Evolutionary conservation across 2,113 vertebrate species (phyloP).

Genomic region (Reinhardtius hippoglossoides): DNA sequence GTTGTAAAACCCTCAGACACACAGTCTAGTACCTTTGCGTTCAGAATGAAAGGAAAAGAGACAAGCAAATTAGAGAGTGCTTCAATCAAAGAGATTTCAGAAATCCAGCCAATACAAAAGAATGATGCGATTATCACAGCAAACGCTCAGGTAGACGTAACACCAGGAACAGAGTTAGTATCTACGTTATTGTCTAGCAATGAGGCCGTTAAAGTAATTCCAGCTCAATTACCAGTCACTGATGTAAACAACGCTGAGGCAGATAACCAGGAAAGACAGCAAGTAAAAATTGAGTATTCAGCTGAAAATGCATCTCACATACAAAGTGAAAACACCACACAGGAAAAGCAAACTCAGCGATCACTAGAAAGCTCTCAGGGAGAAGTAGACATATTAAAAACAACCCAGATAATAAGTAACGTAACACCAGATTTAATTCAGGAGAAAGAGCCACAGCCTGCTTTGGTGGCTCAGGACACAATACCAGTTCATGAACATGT

Average conservation of each 20-base stretch:
- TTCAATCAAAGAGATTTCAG: slow-evolving; percentile 24
- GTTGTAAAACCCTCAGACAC: not conserved
- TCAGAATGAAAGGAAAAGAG: slow-evolving; percentile 13
- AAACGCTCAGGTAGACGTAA: not conserved
- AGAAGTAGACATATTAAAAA: not conserved
- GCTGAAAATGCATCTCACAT: not conserved
- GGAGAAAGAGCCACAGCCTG: slow-evolving; percentile 18
- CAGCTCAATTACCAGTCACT: not conserved
- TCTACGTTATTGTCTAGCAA: not conserved
- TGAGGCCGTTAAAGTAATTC: not conserved
- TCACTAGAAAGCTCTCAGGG: slow-evolving; percentile 5
- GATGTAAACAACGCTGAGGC: not conserved
- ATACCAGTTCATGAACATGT: slow-evolving; percentile 30
- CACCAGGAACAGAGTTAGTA: not conserved
- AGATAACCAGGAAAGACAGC: not conserved
- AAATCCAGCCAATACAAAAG: not conserved
- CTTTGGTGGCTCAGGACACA: not conserved
- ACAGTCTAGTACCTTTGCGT: not conserved
- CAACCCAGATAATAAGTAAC: slow-evolving; percentile 9
- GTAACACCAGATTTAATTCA: slow-evolving; percentile 16
- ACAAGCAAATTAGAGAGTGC: not conserved
- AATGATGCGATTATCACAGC: not conserved
- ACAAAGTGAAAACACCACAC: slow-evolving; percentile 7
- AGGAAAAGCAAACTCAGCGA: slow-evolving; percentile 1
- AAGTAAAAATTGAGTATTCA: not conserved